Base-by-base conservation (phyloP, 1,140 invertebrate genomes). In the Eurosta solidaginis region DNA sequence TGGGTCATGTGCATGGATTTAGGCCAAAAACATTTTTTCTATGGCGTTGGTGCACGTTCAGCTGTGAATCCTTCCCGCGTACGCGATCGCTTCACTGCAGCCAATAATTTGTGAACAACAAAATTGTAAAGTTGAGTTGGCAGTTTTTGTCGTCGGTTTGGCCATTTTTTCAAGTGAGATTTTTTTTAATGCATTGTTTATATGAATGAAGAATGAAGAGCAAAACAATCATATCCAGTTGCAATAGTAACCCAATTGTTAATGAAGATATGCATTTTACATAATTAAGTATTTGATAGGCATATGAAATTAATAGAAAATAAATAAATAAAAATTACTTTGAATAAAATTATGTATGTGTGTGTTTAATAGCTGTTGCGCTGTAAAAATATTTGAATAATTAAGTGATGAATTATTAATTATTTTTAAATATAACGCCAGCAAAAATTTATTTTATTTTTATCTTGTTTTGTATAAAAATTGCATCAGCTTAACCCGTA, bases 31-130 rank as follows among this genome's bases (percentile, higher is more conserved):
- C 54, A n/a, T n/a, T n/a, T n/a, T 42, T 68, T 73, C 47, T 87
- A 87, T 77, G 85, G 85, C 81, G 86, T 85, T 81, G 86, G 78
- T 78, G 84, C 83, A 82, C 86, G 86, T 85, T 88, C 86, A 82
- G 86, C 79, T 81, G 85, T 88, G 79, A 88, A 88, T 87, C 90
- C 90, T 88, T 91, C 90, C 81, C 90, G 88, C 81, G 90, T 91
- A 82, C 90, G 90, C 82, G 90, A 91, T 87, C 90, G 89, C 86
- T 91, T 91, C 85, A 91, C 90, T 91, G 87, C 83, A 73, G 25
- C 22, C 17, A 36, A 52, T 14, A 76, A 52, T 6, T 29, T 25
- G 49, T 47, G 9, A 52, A 44, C n/a, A 29, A 40, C 49, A 27
- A 17, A 40, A 36, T 77, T 77, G 49, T 33, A 22, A 40, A 54